phyloP scores from a whole-genome alignment of 2,113 vertebrate species.

The Peromyscus polionotus region DNA sequence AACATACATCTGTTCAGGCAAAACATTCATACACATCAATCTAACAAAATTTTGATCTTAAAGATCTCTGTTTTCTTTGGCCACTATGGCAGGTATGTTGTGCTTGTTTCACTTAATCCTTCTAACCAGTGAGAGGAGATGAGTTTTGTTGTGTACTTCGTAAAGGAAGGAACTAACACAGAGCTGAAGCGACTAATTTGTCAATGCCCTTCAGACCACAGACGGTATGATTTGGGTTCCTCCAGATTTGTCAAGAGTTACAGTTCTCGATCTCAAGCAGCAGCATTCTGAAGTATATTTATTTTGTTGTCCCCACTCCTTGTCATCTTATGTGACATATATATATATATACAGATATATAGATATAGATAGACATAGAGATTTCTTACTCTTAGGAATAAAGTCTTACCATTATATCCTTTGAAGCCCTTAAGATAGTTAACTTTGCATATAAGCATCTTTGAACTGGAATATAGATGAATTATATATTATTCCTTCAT shows the following conservation, averaged over 20 bases:
- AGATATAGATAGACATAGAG: background rate
- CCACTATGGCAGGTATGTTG: background rate
- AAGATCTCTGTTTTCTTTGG: constrained; percentile 20
- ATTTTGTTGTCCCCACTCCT: background rate
- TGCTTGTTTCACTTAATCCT: background rate
- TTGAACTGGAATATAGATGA: background rate
- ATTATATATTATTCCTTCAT: background rate
- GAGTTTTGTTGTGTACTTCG: background rate
- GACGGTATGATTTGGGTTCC: background rate
- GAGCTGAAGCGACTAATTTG: background rate
- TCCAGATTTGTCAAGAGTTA: background rate
- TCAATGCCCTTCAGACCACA: background rate
- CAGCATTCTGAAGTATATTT: constrained; percentile 22
- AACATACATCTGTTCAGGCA: background rate
- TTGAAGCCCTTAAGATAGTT: background rate
- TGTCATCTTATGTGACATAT: background rate
- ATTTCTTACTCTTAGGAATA: background rate
- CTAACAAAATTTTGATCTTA: background rate
- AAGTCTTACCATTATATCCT: background rate
- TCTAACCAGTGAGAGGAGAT: background rate
- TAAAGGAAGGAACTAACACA: background rate
- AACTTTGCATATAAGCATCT: background rate
- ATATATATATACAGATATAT: no score
- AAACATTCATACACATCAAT: background rate
- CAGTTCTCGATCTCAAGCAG: background rate